A percentile compares a stretch with the other conserved stretches of the same genome.
These are phyloP conservation scores for Anticlea derivata DNA, from an alignment of 2,888 invertebrate species.

Conservation along the genomic window DNA sequence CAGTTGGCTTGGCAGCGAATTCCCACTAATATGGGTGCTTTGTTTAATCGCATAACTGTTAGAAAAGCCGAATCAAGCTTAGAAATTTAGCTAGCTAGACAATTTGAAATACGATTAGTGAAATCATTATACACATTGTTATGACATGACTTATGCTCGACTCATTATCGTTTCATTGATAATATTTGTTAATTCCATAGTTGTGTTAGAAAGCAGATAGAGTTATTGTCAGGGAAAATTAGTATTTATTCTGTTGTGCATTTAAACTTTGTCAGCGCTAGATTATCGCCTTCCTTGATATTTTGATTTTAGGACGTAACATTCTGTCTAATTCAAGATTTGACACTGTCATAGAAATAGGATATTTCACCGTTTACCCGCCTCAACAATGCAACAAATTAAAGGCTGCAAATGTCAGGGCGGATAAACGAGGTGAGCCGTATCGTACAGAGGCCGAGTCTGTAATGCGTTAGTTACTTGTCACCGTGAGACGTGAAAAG, in stretches of 20 bases:
- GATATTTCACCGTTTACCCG: background rate
- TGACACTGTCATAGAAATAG: background rate
- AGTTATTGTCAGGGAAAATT: background rate
- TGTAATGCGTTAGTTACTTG: too few relatives aligned
- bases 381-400: background rate
- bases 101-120: conserved; percentile 12
- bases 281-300: too few relatives aligned
- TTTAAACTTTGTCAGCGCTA: too few relatives aligned
- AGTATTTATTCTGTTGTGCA: too few relatives aligned
- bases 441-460: too few relatives aligned
- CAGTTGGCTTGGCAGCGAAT: conserved; percentile 10
- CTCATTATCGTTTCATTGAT: background rate
- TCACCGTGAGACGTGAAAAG: too few relatives aligned
- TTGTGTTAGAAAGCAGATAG: conserved; percentile 6
- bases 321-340: background rate
- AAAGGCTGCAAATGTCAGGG: background rate
- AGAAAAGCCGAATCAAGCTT: conserved; percentile 3
- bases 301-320: too few relatives aligned
- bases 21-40: background rate
- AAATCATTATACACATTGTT: conserved; percentile 1
- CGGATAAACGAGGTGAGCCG: background rate
- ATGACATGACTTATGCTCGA: background rate
- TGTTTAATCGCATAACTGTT: conserved; percentile 8
- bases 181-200: conserved; percentile 15
- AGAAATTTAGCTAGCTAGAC: conserved; percentile 24